phyloP scores from a whole-genome alignment of 2,888 invertebrate genomes.

The Heterodera filipjevi region DNA sequence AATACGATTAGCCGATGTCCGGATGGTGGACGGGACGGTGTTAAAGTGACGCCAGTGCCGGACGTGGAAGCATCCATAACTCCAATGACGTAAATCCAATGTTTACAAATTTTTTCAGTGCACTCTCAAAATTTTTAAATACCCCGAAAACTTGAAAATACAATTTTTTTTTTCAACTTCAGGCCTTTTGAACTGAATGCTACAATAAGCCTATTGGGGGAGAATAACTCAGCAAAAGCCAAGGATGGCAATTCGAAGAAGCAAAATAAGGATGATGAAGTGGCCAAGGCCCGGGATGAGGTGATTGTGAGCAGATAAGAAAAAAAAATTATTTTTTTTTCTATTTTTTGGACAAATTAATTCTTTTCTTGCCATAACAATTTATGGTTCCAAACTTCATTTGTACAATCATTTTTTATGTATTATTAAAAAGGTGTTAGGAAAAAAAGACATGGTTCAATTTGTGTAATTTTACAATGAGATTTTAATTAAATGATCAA shows the following conservation, averaged over 20 bases:
- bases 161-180: too few species aligned
- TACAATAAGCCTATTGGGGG: background rate
- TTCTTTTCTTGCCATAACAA: background rate
- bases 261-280: background rate
- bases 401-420: background rate
- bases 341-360: background rate
- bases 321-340: background rate
- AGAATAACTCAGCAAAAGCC: background rate
- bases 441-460: too few species aligned
- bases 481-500: too few species aligned
- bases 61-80: conserved; percentile 36
- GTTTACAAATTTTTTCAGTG: too few species aligned
- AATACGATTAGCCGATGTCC: conserved; percentile 33
- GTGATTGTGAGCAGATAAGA: conserved; percentile 2
- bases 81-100: conserved; percentile 31
- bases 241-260: conserved; percentile 20
- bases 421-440: too few species aligned
- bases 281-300: background rate
- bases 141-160: too few species aligned
- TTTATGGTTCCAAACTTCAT: background rate
- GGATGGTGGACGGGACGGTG: conserved; percentile 18
- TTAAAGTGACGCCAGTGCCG: conserved; percentile 35
- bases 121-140: too few species aligned
- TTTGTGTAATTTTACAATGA: too few species aligned
- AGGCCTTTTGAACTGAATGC: background rate